Percentiles rank a stretch among this genome's conserved stretches.
Evolutionary conservation across 2,888 invertebrate species (phyloP).

Genomic region (Tortricodes alternella): DNA sequence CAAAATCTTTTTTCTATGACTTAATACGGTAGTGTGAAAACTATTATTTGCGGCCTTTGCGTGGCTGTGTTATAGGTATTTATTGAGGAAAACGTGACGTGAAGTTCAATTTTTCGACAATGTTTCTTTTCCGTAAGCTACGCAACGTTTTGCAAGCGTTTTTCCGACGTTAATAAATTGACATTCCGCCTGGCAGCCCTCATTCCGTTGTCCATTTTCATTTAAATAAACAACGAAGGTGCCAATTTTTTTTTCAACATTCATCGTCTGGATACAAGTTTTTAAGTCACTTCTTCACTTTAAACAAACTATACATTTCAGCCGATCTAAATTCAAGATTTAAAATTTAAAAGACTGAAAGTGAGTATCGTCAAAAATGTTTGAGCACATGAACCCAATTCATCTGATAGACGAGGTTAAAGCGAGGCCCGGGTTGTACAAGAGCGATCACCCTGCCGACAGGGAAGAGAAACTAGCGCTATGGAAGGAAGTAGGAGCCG

Average conservation of each 20-base stretch:
- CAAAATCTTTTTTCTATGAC: background rate
- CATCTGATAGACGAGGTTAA: conserved; percentile 71
- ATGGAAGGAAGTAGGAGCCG: conserved; percentile 73
- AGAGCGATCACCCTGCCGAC: conserved; percentile 70
- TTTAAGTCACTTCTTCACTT: too few species aligned
- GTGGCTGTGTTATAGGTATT: background rate
- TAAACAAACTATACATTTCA: too few species aligned
- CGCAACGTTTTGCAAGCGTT: background rate
- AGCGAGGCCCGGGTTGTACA: conserved; percentile 67
- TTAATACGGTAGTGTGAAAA: background rate
- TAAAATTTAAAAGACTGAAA: background rate
- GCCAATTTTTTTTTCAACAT: too few species aligned
- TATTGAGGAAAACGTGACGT: too few species aligned
- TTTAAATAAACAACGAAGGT: conserved; percentile 18
- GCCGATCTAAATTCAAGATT: too few species aligned
- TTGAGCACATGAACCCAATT: conserved; percentile 46
- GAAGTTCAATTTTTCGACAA: too few species aligned
- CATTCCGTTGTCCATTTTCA: conserved; percentile 26
- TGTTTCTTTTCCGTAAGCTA: too few species aligned
- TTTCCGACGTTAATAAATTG: background rate
- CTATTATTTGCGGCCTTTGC: too few species aligned
- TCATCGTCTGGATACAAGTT: too few species aligned
- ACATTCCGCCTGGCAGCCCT: too few species aligned
- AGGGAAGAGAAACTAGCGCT: conserved; percentile 67
- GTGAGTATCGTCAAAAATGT: conserved; percentile 35